Evolutionary conservation across 2,888 invertebrate genomes (phyloP).

Genomic region (Cremastinae sp.): DNA sequence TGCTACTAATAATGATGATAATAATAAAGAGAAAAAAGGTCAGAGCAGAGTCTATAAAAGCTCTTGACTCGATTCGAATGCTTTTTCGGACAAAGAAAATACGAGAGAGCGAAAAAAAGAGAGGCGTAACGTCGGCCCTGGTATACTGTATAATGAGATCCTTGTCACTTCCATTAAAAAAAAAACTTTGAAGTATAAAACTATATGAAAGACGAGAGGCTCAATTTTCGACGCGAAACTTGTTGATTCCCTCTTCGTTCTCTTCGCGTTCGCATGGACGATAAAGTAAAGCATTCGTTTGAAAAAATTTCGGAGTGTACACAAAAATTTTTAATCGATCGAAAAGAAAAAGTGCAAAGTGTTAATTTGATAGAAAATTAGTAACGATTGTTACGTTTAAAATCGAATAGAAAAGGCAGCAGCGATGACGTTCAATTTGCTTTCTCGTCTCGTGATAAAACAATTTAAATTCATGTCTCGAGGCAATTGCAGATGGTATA

Average conservation of each 20-base stretch:
- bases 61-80: slow-evolving; percentile 37
- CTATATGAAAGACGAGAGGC: neutral
- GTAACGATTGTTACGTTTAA: no score
- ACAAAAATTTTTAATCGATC: neutral
- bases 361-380: no score
- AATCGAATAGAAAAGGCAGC: no score
- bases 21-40: neutral
- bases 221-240: no score
- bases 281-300: neutral
- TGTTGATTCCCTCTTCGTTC: neutral
- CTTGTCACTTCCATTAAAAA: neutral
- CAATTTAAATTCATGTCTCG: neutral
- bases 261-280: neutral
- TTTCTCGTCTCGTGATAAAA: no score
- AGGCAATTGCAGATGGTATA: neutral
- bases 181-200: neutral
- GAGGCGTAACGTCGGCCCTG: neutral
- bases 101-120: slow-evolving; percentile 5
- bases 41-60: slow-evolving; percentile 28
- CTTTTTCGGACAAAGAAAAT: slow-evolving; percentile 8
- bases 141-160: neutral
- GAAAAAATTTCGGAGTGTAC: no score
- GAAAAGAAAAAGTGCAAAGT: no score
- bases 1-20: no score
- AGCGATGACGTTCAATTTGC: no score